Evolutionary conservation across 2,113 vertebrate genomes (phyloP).

Genomic region (Callaeas wilsoni): DNA sequence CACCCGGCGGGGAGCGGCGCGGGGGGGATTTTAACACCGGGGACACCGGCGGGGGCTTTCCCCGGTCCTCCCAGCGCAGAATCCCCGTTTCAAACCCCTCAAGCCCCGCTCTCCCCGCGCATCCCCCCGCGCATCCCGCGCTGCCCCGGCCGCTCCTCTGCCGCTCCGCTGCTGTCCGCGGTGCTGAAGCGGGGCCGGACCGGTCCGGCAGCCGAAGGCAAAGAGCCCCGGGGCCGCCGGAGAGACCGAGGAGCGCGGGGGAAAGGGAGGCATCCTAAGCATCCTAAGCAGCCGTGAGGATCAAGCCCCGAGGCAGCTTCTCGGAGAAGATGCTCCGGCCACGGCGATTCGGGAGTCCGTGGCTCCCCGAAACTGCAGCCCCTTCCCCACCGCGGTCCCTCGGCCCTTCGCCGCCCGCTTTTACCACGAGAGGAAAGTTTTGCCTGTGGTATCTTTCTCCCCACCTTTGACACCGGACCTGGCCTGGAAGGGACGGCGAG

Average conservation of each 20-base stretch:
- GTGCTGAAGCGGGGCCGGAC: not conserved
- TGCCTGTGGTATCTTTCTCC: not conserved
- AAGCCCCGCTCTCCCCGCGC: not conserved
- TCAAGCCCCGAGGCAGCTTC: not conserved
- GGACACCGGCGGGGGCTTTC: rapidly evolving
- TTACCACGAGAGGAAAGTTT: not conserved
- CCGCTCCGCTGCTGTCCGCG: not conserved
- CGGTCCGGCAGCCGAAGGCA: not conserved
- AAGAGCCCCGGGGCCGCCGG: not conserved
- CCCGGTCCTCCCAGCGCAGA: not conserved
- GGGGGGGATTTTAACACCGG: not conserved
- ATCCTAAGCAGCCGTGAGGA: not conserved
- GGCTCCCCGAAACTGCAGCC: not conserved
- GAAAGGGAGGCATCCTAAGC: not conserved
- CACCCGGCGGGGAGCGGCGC: not conserved
- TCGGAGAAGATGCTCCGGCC: not conserved
- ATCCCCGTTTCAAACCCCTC: not conserved
- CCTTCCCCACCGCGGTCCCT: not conserved
- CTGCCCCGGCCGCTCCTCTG: not conserved
- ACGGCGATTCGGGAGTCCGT: not conserved
- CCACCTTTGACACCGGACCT: not conserved
- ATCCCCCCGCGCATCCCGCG: not conserved
- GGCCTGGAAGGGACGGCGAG: not conserved
- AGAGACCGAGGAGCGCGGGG: rapidly evolving
- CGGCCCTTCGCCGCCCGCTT: not conserved